These are phyloP conservation scores for Ormyrus pomaceus DNA, from an alignment of 2,888 invertebrate species.

Conservation along the genomic window DNA sequence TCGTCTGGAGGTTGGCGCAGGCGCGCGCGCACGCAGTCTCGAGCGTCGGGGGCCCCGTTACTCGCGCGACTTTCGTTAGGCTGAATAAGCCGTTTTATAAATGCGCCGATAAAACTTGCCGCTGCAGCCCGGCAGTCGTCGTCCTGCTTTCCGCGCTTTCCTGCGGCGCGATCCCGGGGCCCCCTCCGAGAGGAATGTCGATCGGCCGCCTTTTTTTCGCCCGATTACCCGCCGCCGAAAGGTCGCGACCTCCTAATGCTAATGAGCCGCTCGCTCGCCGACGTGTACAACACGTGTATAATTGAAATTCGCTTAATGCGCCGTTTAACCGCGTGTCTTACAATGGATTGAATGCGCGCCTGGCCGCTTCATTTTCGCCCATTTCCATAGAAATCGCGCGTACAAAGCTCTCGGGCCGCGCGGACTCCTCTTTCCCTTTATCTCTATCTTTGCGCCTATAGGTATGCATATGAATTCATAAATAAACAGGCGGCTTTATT, in stretches of 20 bases:
- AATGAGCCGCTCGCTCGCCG: conserved; percentile 14
- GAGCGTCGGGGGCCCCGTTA: conserved; percentile 39
- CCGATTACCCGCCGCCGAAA: conserved; percentile 20
- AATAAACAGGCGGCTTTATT: conserved; percentile 55
- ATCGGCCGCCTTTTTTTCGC: conserved; percentile 28
- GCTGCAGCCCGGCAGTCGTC: conserved; percentile 4
- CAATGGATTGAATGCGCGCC: conserved; percentile 11
- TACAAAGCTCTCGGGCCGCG: conserved; percentile 21
- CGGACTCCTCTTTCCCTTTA: neutral
- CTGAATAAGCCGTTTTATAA: conserved; percentile 51
- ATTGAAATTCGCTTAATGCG: conserved; percentile 33
- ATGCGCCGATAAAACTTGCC: conserved; percentile 21
- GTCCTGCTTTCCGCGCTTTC: conserved; percentile 2
- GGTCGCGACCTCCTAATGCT: conserved; percentile 56
- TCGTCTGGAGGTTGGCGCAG: neutral
- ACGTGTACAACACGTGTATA: neutral
- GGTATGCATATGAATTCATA: conserved; percentile 55
- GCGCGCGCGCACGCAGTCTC: neutral
- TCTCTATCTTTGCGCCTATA: neutral
- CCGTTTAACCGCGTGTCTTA: conserved; percentile 21
- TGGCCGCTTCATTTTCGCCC: conserved; percentile 39
- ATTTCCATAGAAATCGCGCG: conserved; percentile 49
- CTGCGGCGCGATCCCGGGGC: conserved; percentile 2
- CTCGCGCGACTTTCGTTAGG: conserved; percentile 51
- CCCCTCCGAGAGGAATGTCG: conserved; percentile 34